These are phyloP conservation scores for Hippoglossus stenolepis DNA, from an alignment of 2,113 vertebrate genomes.

Conservation along the genomic window DNA sequence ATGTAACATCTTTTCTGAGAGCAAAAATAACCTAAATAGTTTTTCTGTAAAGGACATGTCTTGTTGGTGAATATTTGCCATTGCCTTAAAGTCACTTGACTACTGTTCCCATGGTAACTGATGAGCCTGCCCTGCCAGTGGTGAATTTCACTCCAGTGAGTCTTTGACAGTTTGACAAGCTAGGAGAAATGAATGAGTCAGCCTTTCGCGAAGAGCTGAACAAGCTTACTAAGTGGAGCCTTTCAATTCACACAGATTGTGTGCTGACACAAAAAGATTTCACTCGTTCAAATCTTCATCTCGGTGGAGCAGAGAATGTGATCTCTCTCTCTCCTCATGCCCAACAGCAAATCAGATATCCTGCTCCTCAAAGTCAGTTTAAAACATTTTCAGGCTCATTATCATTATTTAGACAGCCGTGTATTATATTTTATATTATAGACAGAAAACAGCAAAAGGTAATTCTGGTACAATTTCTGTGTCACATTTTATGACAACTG, in stretches of 20 bases:
- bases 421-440: no score
- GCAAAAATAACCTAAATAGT: not conserved
- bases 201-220: constrained; percentile 64
- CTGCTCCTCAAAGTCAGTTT: not conserved
- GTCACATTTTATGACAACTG: not conserved
- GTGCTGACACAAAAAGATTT: not conserved
- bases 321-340: constrained; percentile 6
- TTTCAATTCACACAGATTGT: constrained; percentile 44
- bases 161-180: constrained; percentile 69
- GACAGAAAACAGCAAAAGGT: not conserved
- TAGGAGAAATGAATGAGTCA: constrained; percentile 67
- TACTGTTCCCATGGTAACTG: constrained; percentile 62
- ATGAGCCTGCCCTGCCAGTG: constrained; percentile 28
- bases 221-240: constrained; percentile 45
- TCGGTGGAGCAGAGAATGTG: constrained; percentile 17
- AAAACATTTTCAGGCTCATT: no score
- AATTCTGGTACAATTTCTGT: not conserved
- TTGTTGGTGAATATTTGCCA: constrained; percentile 35
- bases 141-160: constrained; percentile 36
- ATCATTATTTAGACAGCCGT: no score
- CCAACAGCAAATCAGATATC: constrained; percentile 23
- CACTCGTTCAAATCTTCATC: constrained; percentile 34
- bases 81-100: constrained; percentile 30
- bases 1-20: not conserved
- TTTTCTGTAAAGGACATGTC: constrained; percentile 1